A percentile compares a stretch with the other conserved stretches of the same genome.
phyloP scores from a whole-genome alignment of 2,888 invertebrate species.

The Lasius platythorax region DNA sequence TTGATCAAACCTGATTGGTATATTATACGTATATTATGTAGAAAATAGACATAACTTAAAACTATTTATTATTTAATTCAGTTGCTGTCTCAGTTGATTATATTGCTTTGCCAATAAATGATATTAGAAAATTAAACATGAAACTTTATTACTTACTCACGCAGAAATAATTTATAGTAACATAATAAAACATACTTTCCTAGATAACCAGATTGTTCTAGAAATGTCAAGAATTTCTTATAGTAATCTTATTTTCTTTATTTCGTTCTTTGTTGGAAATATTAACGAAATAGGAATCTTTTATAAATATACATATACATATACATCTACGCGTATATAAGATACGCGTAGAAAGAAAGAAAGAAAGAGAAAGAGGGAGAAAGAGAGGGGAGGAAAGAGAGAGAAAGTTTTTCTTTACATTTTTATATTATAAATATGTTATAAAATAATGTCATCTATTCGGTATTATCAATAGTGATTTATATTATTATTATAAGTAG shows the following conservation, averaged over 20 bases:
- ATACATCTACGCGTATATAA: too few species aligned
- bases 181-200: not conserved
- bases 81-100: not conserved
- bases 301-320: not conserved
- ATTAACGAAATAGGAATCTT: not conserved
- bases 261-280: not conserved
- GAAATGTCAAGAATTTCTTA: slow-evolving; percentile 4
- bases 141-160: not conserved
- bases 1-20: slow-evolving; percentile 12
- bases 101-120: not conserved
- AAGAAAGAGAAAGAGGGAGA: too few species aligned
- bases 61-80: not conserved
- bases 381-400: too few species aligned
- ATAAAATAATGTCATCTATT: not conserved
- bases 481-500: not conserved
- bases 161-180: not conserved
- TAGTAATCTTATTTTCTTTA: not conserved
- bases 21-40: not conserved
- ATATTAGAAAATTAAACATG: not conserved
- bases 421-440: not conserved
- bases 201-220: not conserved
- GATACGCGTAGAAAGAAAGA: too few species aligned
- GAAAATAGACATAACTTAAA: not conserved
- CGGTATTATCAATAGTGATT: not conserved
- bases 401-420: not conserved